These are phyloP conservation scores for Thymelicus acteon DNA, from an alignment of 2,888 invertebrate species.

Conservation along the genomic window DNA sequence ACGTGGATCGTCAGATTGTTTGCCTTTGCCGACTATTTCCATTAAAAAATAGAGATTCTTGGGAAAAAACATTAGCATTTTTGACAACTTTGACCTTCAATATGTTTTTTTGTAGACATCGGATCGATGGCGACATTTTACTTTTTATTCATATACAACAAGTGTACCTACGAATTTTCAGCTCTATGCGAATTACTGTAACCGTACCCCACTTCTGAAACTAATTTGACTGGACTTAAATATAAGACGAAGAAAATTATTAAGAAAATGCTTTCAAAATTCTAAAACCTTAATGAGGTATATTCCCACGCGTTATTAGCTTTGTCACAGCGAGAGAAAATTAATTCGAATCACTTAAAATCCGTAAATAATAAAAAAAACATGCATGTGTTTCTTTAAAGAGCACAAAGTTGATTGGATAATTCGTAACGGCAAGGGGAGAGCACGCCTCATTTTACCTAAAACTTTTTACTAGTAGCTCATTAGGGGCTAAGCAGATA, in stretches of 20 bases:
- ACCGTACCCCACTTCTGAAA: too few species aligned
- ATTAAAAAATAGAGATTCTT: too few species aligned
- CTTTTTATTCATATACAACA: too few species aligned
- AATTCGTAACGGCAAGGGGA: constrained; percentile 44
- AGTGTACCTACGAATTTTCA: too few species aligned
- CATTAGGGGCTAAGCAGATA: constrained; percentile 36
- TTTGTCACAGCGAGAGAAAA: constrained; percentile 41
- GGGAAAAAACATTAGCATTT: too few species aligned
- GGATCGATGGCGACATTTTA: too few species aligned
- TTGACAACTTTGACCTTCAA: too few species aligned
- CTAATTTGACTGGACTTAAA: neutral
- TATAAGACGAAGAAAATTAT: neutral
- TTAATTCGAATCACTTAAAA: constrained; percentile 46
- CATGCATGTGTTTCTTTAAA: constrained; percentile 45
- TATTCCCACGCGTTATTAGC: constrained; percentile 41
- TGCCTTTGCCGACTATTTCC: too few species aligned
- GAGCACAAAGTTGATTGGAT: constrained; percentile 46
- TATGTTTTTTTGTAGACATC: too few species aligned
- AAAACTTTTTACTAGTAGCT: constrained; percentile 34
- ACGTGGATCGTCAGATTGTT: too few species aligned
- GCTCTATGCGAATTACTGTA: too few species aligned
- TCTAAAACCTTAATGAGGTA: constrained; percentile 38
- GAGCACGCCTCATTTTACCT: constrained; percentile 32
- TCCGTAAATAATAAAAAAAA: constrained; percentile 42
- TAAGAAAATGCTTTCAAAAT: neutral